These are phyloP conservation scores for Plebejus melissa DNA, from an alignment of 2,888 invertebrate species.

Conservation along the genomic window DNA sequence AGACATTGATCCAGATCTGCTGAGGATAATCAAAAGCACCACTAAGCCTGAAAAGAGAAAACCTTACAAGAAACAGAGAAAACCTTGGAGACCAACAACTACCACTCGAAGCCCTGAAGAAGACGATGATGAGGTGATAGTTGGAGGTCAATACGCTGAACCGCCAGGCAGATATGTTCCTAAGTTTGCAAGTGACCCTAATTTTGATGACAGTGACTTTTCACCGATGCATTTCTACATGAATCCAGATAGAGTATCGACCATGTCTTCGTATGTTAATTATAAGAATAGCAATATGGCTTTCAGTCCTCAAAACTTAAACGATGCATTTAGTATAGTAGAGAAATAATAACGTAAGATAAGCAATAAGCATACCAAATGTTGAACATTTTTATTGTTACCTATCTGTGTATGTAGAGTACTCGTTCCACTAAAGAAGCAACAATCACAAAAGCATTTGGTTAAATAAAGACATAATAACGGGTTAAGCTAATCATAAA, in stretches of 20 bases:
- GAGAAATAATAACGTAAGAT: slow-evolving; percentile 43
- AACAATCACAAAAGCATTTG: background rate
- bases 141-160: slow-evolving; percentile 53
- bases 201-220: slow-evolving; percentile 46
- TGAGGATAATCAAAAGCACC: slow-evolving; percentile 33
- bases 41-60: slow-evolving; percentile 41
- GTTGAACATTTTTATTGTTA: slow-evolving; percentile 17
- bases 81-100: slow-evolving; percentile 43
- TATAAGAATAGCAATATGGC: slow-evolving; percentile 71
- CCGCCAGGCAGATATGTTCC: slow-evolving; percentile 60
- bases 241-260: slow-evolving; percentile 45
- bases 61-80: slow-evolving; percentile 44
- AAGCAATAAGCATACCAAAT: background rate
- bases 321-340: slow-evolving; percentile 69
- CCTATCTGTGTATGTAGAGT: background rate
- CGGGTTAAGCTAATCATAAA: background rate
- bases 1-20: slow-evolving; percentile 41
- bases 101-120: background rate
- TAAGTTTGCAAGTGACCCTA: slow-evolving; percentile 46
- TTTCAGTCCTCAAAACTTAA: slow-evolving; percentile 71
- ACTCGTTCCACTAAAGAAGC: background rate
- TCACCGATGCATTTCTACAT: slow-evolving; percentile 41
- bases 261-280: slow-evolving; percentile 63
- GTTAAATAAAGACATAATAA: background rate
- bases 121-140: slow-evolving; percentile 43